Evolutionary conservation across 1,140 invertebrate species (phyloP), one percentile per base, ranked within the genome.

Genomic region (Pararge aegeria): DNA sequence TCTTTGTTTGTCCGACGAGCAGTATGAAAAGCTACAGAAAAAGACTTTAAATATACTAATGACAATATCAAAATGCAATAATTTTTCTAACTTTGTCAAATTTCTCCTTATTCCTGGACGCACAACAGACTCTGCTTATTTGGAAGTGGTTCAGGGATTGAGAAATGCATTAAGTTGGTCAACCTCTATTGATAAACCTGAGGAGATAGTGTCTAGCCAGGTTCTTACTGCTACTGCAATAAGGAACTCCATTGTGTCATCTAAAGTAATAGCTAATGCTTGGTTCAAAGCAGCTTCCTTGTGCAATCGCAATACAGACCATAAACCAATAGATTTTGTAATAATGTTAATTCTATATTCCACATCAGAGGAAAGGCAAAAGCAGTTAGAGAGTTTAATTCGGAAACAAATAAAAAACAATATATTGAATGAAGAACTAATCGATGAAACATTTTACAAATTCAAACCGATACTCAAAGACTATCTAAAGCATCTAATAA

Each of bases 21-120:
- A 90, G 44, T 85, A 86, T 76, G 66, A 78, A 52, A 51, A 76
- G 60, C 58, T 90, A 15, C 83, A 85, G 64, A 78, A 79, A 40
- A 80, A 86, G 70, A 83, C 86, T n/a, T 71, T 91, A 29, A 74
- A 73, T 30, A 81, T 89, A 29, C 63, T 91, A 7, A 65, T 51
- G 37, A 78, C 66, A 46, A 69, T 79, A 38, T 68, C 84, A 10
- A 82, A 86, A 54, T 85, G 77, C 42, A 71, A 59, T 55, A 75
- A 86, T 56, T 90, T 87, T 66, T 77, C 89, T 6, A 88, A 83
- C 73, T 83, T 90, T 75, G 70, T 91, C 0, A 89, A 87, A 62
- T 90, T 90, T 55, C 68, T 91, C 12, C 62, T 91, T 9, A 74
- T 83, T 12, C 75, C 78, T 30, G 73, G 75, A 2, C 61, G 69